A percentile compares a stretch with the other conserved stretches of the same genome.
These are phyloP conservation scores for Tribolium freemani DNA, from an alignment of 2,888 invertebrate genomes.

Conservation along the genomic window DNA sequence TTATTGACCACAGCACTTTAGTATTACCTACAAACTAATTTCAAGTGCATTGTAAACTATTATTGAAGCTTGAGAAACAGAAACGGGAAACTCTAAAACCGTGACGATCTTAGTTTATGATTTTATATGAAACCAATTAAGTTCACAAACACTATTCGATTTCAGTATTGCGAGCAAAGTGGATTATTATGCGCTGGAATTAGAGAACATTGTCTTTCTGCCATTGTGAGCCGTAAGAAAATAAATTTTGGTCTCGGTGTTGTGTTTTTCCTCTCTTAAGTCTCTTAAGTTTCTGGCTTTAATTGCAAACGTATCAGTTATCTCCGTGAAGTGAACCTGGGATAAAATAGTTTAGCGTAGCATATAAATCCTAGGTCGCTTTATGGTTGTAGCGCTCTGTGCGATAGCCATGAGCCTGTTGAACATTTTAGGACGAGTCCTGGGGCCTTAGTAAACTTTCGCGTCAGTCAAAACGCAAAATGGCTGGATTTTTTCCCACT, in stretches of 20 bases:
- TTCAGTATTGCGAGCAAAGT: not conserved
- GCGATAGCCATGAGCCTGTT: conserved; percentile 53
- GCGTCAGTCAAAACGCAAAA: conserved; percentile 38
- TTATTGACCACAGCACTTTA: conserved; percentile 22
- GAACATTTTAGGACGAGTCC: conserved; percentile 52
- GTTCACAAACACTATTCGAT: conserved; percentile 22
- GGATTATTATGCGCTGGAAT: not conserved
- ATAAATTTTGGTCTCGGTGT: not conserved
- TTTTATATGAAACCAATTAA: conserved; percentile 34
- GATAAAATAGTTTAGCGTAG: conserved; percentile 47
- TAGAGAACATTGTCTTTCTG: not conserved
- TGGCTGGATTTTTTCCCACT: not conserved
- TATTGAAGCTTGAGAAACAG: conserved; percentile 16
- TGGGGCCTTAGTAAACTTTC: conserved; percentile 49
- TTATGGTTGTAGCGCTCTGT: conserved; percentile 49
- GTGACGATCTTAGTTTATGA: conserved; percentile 22
- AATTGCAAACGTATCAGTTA: conserved; percentile 34
- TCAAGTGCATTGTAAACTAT: conserved; percentile 26
- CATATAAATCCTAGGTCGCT: conserved; percentile 50
- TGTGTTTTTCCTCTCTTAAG: not conserved
- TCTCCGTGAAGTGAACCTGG: conserved; percentile 42
- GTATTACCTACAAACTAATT: conserved; percentile 28
- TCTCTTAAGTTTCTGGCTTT: conserved; percentile 3
- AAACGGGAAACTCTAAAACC: not conserved
- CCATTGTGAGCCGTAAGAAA: not conserved